phyloP scores from a whole-genome alignment of 2,113 vertebrate species.

The Hydrolagus affinis region DNA sequence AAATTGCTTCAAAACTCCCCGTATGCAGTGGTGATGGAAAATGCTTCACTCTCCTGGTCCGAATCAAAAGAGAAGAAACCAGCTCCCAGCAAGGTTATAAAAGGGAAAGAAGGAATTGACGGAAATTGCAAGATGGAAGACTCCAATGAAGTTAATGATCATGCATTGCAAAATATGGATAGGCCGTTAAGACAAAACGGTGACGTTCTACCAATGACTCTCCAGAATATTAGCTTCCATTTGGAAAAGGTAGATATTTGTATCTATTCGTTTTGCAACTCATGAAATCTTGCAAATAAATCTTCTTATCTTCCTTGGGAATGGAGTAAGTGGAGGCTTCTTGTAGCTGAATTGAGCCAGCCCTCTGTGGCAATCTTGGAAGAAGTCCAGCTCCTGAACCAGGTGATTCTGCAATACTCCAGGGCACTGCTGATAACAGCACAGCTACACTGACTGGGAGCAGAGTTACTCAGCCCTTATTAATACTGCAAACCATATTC shows the following conservation, averaged over 20 bases:
- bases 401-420: too few species aligned
- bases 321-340: too few species aligned
- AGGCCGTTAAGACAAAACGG: not conserved
- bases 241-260: conserved; percentile 60
- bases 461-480: too few species aligned
- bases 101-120: not conserved
- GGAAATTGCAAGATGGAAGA: conserved; percentile 9
- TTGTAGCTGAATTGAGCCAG: too few species aligned
- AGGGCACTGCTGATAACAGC: too few species aligned
- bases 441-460: too few species aligned
- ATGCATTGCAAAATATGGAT: not conserved
- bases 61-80: not conserved
- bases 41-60: conserved; percentile 64
- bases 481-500: too few species aligned
- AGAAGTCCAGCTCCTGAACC: too few species aligned
- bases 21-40: conserved; percentile 57
- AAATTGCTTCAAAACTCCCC: conserved; percentile 42
- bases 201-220: conserved; percentile 26
- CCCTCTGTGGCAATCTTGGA: too few species aligned
- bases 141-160: not conserved
- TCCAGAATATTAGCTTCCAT: conserved; percentile 57
- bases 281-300: not conserved
- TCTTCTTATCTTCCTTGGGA: too few species aligned
- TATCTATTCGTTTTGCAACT: not conserved
- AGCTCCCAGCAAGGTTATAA: not conserved